phyloP scores from a whole-genome alignment of 2,797 vertebrate species.

The Hypotaenidia philippensis region DNA sequence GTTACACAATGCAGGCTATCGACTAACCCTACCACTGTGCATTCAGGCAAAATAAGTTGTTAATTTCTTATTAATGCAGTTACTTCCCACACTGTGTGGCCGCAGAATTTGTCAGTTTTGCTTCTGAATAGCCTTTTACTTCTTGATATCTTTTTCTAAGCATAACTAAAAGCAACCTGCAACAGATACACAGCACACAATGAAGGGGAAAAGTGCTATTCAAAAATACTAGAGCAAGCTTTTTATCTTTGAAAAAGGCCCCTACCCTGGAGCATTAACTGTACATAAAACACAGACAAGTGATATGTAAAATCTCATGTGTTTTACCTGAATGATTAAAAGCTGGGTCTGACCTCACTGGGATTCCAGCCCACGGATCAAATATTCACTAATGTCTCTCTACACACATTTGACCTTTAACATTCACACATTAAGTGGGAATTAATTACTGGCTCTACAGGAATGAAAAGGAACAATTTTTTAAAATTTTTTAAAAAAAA shows the following conservation, averaged over 20 bases:
- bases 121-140: neutral
- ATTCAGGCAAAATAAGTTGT: neutral
- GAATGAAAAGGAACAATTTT: neutral
- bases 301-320: neutral
- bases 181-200: accelerated
- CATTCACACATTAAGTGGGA: neutral
- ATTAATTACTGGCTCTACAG: neutral
- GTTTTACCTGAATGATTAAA: neutral
- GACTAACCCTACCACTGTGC: neutral
- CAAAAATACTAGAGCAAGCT: neutral
- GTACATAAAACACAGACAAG: neutral
- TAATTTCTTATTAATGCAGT: neutral
- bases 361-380: neutral
- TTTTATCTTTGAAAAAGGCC: neutral
- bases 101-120: neutral
- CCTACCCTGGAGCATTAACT: neutral
- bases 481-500: neutral
- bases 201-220: neutral
- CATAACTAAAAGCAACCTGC: neutral
- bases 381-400: neutral
- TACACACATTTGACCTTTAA: neutral
- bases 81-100: neutral
- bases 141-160: neutral
- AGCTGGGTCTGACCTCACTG: neutral
- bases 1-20: accelerated